Conservation (phyloP, 2,888 invertebrate genomes). For the Ophion ellenae region DNA sequence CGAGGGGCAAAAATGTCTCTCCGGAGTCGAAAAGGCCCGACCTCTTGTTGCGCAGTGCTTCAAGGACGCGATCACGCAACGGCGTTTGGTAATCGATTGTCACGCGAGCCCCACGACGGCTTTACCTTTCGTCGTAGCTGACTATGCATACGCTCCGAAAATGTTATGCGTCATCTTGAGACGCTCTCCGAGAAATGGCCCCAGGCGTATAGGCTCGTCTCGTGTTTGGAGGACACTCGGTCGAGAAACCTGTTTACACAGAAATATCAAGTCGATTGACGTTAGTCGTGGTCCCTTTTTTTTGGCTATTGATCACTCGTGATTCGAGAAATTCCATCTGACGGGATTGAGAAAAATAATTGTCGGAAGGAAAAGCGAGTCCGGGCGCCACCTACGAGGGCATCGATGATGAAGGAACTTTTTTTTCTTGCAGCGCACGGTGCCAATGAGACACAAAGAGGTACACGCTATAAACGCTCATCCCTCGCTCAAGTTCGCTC, state of each 20-base stretch:
- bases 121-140: slow-evolving; percentile 35
- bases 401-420: not conserved
- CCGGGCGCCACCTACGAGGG: not conserved
- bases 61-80: slow-evolving; percentile 72
- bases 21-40: slow-evolving; percentile 4
- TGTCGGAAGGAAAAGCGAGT: not conserved
- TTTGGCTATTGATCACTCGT: not conserved
- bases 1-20: slow-evolving; percentile 15
- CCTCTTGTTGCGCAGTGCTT: slow-evolving; percentile 48
- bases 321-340: not conserved
- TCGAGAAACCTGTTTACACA: not conserved
- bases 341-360: not conserved
- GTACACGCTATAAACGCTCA: slow-evolving; percentile 91
- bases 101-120: slow-evolving; percentile 35
- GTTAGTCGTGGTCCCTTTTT: no score
- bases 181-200: slow-evolving; percentile 21
- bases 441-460: slow-evolving; percentile 92
- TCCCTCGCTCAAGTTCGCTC: slow-evolving; percentile 90
- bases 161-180: slow-evolving; percentile 36
- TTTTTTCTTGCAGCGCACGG: slow-evolving; percentile 86
- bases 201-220: slow-evolving; percentile 38
- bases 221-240: not conserved
- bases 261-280: not conserved
- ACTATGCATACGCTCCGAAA: slow-evolving; percentile 36
- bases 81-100: slow-evolving; percentile 68